phyloP scores from a whole-genome alignment of 2,888 invertebrate species.

The Epinotia brunnichana region DNA sequence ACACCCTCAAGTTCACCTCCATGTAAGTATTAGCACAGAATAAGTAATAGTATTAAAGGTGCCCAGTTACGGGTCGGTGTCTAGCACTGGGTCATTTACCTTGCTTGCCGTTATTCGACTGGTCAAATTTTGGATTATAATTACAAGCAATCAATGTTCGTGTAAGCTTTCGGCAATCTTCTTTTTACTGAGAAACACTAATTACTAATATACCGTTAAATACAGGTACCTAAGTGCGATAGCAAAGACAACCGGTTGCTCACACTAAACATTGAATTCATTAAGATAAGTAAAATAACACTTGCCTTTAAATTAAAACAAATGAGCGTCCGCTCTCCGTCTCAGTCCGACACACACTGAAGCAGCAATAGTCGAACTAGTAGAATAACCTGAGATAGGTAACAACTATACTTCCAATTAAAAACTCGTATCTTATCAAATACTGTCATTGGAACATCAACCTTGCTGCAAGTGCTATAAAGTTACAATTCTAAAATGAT shows the following conservation, averaged over 20 bases:
- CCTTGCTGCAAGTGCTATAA: neutral
- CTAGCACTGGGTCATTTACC: too few species aligned
- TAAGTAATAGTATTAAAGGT: too few species aligned
- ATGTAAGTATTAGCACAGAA: too few species aligned
- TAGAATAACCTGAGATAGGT: neutral
- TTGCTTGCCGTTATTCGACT: neutral
- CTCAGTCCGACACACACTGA: neutral
- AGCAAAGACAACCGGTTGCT: neutral
- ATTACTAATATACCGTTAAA: too few species aligned
- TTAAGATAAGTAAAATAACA: neutral
- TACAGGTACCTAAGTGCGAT: neutral
- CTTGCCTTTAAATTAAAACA: constrained; percentile 7
- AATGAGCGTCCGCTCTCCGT: neutral
- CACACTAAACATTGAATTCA: neutral
- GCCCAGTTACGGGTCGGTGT: too few species aligned
- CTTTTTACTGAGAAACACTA: too few species aligned
- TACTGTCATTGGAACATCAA: neutral
- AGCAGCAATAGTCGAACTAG: neutral
- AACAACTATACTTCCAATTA: neutral
- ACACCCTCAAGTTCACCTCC: too few species aligned
- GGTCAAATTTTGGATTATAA: neutral
- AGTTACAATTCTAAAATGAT: neutral
- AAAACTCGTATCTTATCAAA: neutral
- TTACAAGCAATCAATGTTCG: neutral
- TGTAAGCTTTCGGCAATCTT: neutral